Evolutionary conservation across 2,888 invertebrate species (phyloP).

Genomic region (Chloroclystis v-ata): DNA sequence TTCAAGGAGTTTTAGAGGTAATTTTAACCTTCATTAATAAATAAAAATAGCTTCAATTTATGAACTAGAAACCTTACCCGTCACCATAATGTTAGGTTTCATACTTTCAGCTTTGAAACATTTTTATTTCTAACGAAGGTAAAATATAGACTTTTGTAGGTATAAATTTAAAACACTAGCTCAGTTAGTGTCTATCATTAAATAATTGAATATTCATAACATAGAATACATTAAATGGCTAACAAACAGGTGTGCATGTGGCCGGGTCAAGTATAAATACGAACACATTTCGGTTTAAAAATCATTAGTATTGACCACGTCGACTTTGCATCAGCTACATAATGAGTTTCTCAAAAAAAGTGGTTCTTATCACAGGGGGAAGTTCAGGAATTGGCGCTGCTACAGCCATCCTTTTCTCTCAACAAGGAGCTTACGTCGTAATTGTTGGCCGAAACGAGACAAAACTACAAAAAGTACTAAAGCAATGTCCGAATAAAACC

Average conservation of each 20-base stretch:
- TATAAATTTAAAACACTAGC: no score
- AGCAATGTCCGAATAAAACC: neutral
- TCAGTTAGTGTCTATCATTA: neutral
- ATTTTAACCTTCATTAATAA: neutral
- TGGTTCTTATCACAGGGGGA: constrained; percentile 79
- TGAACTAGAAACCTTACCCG: no score
- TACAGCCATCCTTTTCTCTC: constrained; percentile 80
- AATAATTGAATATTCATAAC: neutral
- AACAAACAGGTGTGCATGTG: no score
- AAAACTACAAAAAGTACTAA: constrained; percentile 77
- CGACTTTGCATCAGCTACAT: neutral
- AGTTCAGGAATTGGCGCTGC: constrained; percentile 84
- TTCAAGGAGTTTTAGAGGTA: neutral
- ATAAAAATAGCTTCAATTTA: no score
- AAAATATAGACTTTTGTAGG: no score
- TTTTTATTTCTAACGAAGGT: no score
- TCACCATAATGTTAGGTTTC: no score
- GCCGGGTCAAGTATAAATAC: neutral
- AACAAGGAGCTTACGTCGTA: constrained; percentile 77
- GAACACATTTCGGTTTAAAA: neutral
- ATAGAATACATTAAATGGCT: no score
- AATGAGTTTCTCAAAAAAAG: constrained; percentile 51
- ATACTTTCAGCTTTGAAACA: no score
- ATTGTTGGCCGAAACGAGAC: constrained; percentile 81
- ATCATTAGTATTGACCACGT: neutral